Conservation (phyloP, 2,888 invertebrate species). For the Sarcophaga rosellei region DNA sequence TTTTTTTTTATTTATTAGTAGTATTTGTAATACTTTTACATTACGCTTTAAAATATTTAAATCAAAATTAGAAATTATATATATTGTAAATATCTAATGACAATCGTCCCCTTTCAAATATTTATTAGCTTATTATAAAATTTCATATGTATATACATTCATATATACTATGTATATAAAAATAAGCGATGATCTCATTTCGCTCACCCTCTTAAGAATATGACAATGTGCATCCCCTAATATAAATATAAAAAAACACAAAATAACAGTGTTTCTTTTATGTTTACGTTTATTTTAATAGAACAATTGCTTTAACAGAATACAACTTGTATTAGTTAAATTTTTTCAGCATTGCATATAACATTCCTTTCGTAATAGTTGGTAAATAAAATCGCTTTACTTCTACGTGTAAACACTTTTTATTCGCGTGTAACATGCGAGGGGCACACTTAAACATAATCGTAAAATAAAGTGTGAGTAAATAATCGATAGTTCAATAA, state of each 20-base stretch:
- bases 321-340: background rate
- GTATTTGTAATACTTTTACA: too few species aligned
- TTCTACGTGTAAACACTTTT: background rate
- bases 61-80: too few species aligned
- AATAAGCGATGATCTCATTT: background rate
- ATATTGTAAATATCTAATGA: too few species aligned
- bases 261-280: background rate
- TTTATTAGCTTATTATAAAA: too few species aligned
- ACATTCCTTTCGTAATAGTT: background rate
- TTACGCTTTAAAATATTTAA: too few species aligned
- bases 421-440: background rate
- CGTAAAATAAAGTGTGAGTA: background rate
- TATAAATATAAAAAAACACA: background rate
- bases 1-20: too few species aligned
- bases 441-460: background rate
- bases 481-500: constrained; percentile 35
- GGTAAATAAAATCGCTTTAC: too few species aligned
- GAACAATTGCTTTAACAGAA: background rate
- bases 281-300: background rate
- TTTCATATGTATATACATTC: too few species aligned
- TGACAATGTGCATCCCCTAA: background rate
- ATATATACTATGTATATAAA: background rate
- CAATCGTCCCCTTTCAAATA: too few species aligned
- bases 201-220: background rate
- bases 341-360: background rate